Conservation (phyloP, 1,140 invertebrate genomes). For the Zophobas morio region DNA sequence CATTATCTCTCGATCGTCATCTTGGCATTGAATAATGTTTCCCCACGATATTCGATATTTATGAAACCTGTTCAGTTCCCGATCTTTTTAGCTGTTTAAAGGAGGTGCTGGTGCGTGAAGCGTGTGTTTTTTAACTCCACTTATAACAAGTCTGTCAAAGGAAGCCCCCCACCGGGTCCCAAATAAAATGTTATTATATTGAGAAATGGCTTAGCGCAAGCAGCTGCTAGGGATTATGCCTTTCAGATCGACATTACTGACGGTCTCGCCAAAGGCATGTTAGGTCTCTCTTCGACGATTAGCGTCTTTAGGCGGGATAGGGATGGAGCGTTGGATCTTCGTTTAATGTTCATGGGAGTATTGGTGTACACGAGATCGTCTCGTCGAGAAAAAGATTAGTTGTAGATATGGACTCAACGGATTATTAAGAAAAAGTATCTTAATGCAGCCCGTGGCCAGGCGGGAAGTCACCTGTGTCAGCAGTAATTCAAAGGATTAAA, state of each 20-base stretch:
- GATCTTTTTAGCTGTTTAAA: conserved; percentile 50
- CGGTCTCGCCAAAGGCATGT: conserved; percentile 31
- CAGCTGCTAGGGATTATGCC: conserved; percentile 57
- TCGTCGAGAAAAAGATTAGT: conserved; percentile 14
- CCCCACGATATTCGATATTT: conserved; percentile 51
- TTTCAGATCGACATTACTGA: conserved; percentile 48
- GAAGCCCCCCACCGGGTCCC: conserved; percentile 55
- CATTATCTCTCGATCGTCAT: conserved; percentile 48
- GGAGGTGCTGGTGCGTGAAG: conserved; percentile 57
- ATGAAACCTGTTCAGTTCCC: conserved; percentile 55
- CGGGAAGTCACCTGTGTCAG: conserved; percentile 18
- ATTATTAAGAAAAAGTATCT: conserved; percentile 15
- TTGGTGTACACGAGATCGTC: conserved; percentile 20
- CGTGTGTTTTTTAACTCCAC: conserved; percentile 55
- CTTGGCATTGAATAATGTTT: conserved; percentile 45
- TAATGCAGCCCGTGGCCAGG: not conserved
- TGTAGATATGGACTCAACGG: conserved; percentile 25
- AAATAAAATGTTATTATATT: conserved; percentile 60
- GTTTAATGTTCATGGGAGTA: conserved; percentile 29
- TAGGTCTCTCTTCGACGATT: not conserved
- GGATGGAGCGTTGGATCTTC: conserved; percentile 26
- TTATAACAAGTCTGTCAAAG: conserved; percentile 58
- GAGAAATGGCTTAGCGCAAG: conserved; percentile 57
- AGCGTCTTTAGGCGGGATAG: not conserved
- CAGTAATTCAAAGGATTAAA: conserved; percentile 31